Base-by-base conservation (phyloP, 2,888 invertebrate species). In the Stegophylla sp. region DNA sequence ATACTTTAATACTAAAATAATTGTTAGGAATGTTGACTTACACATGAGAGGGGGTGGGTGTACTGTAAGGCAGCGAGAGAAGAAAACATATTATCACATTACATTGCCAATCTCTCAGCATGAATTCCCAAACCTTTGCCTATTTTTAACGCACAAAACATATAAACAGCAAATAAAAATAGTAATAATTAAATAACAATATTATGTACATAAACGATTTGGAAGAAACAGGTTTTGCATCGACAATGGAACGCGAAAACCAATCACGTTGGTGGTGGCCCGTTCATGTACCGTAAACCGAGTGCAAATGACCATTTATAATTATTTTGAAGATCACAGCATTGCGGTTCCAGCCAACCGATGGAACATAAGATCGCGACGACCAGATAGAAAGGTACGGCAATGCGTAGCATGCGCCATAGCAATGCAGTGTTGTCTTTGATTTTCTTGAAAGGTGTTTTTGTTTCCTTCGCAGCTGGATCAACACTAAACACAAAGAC, bases 261-360 rank as follows among this genome's bases (percentile, higher is more conserved):
- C 28, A 86, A 53, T 90, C 90, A 93, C 84, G 93, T 90, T 12
- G 94, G 94, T 26, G 94, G 94, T 15, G 94, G 93, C 83, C 94
- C 94, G 82, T 92, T 90, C n/a, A 93, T 90, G 86, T 94, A 94
- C 84, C 92, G 91, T 81, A 94, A 88, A 85, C 94, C 93, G 7
- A 94, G 94, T n/a, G 92, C 91, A 59, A 94, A 87, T 0, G 92
- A 92, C 85, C 93, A 89, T 74, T 91, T 91, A 83, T 93, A 89
- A 79, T 92, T 92, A 88, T 94, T 93, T 85, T 93, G 89, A 79
- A 91, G 90, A 86, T 93, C 93, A 87, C 93, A 94, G 87, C 93
- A 94, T 71, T 92, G 90, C 9, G 92, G 90, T 84, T 93, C 93
- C 26, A 93, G 89, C 56, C 93, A 88, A 87, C 92, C 93, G 17